A percentile compares a stretch with the other conserved stretches of the same genome.
Evolutionary conservation across 2,797 vertebrate species (phyloP).

Genomic region (Melanotaenia pygmaea): DNA sequence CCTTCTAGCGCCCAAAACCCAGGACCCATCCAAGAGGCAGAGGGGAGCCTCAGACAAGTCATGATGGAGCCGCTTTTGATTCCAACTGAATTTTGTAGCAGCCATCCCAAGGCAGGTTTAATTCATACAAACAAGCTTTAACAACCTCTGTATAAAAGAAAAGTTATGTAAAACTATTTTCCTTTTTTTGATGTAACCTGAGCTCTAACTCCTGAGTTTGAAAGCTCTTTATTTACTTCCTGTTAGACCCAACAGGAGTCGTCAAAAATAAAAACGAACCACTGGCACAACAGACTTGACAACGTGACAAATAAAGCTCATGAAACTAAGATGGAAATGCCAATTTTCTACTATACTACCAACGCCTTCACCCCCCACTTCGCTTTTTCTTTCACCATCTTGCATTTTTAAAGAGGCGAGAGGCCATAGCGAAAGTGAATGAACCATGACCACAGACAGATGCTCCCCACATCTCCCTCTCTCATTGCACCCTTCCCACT

Average conservation of each 20-base stretch:
- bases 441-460: slow-evolving; percentile 80
- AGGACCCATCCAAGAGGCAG: slow-evolving; percentile 40
- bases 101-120: slow-evolving; percentile 1
- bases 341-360: slow-evolving; percentile 54
- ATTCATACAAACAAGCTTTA: not conserved
- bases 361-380: slow-evolving; percentile 7
- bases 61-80: slow-evolving; percentile 78
- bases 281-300: slow-evolving; percentile 25
- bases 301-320: slow-evolving; percentile 71
- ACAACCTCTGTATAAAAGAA: not conserved
- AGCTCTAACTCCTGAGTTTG: not conserved
- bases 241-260: slow-evolving; percentile 31
- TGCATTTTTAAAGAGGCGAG: slow-evolving; percentile 85
- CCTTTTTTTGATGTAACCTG: not conserved
- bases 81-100: slow-evolving; percentile 35
- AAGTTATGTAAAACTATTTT: not conserved
- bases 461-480: slow-evolving; percentile 68
- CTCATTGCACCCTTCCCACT: slow-evolving; percentile 60
- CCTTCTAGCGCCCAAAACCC: slow-evolving; percentile 36
- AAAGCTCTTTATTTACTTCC: slow-evolving; percentile 53
- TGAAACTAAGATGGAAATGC: slow-evolving; percentile 69
- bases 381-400: slow-evolving; percentile 75
- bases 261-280: slow-evolving; percentile 22
- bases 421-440: slow-evolving; percentile 79
- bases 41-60: slow-evolving; percentile 55